Evolutionary conservation across 1,140 invertebrate species (phyloP), one percentile per base, ranked within the genome.

Genomic region (Euwallacea similis): DNA sequence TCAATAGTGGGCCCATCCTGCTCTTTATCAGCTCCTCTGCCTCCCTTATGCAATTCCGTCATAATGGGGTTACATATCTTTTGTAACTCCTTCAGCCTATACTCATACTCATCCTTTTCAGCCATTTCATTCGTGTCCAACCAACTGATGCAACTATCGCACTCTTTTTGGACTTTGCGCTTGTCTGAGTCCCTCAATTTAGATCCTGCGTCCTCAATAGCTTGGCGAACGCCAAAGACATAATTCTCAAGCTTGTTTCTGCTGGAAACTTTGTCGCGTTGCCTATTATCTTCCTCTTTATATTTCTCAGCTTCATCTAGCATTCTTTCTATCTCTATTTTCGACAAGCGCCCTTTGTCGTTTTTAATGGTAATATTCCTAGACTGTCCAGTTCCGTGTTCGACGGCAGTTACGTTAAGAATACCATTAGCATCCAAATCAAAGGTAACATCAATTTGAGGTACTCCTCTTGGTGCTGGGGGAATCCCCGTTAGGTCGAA

Each of bases 241-340:
- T 93, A 93, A 70, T 85, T 85, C 81, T 93, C 91, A 4, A 93
- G 79, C 62, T 85, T 82, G 77, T 93, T 93, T 73, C 89, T 88
- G 50, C 88, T 85, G 0, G 82, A 75, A 33, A 92, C 85, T 43
- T 86, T 83, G 43, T 88, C 84, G 10, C 82, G 80, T 74, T 88
- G 86, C 59, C 84, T 81, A 21, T 85, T 82, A 71, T 88, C 86
- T 76, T 88, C 86, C 8, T 82, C 82, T 55, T 84, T 84, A 76
- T 88, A 89, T 59, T 81, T 81, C 42, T 92, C 90, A 0, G 90
- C 90, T 53, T 92, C 90, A 0, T 85, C 80, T 8, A 90, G 78
- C 90, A 92, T 93, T 10, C 80, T 77, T 53, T 86, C 84, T 54
- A 86, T 86, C 47, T 86, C 86, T 41, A 82, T 82, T 63, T 83